Base-by-base conservation (phyloP, 1,140 invertebrate genomes). In the Lethocerus indicus region DNA sequence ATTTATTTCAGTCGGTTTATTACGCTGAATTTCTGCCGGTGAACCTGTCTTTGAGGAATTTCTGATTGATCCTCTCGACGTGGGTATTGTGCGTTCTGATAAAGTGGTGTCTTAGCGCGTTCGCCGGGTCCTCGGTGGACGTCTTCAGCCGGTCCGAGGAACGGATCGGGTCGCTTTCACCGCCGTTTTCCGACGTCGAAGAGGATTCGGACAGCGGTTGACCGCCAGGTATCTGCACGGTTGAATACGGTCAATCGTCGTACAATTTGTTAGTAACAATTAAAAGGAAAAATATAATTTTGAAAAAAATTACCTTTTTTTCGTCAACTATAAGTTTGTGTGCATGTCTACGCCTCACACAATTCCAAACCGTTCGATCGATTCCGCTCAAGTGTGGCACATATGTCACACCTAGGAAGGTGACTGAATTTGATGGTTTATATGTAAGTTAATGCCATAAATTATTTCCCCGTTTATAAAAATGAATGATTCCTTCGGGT, bases 41-140 rank as follows among this genome's bases (percentile, higher is more conserved):
- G 18, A 18, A 32, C 21, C 12, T 35, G 25, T 28, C 24, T 47
- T 27, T 48, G 23, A 42, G 24, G 27, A 49, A 49, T n/a, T 49
- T 49, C 9, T 49, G 37, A 26, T 49, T 49, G 6, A 37, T 20
- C 20, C 48, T n/a, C 18, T 35, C 25, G 12, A 49, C 48, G 20
- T 49, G 48, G n/a, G 20, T 12, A 32, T 49, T 49, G 18, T 49
- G 48, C 13, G 28, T 18, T n/a, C 43, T 49, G 3, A 49, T 42
- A 24, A 49, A 49, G 5, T 29, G 13, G 16, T 32, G 27, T 25
- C 48, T 41, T 13, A 49, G 18, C 24, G 9, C 2, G 12, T 41
- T 7, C 12, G 43, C 21, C 2, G 37, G 32, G 14, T 12, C 2
- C 16, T 20, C 9, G 6, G 27, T 35, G 2, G 29, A 16, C 9